Conservation (phyloP, 2,113 vertebrate species). For the Melanocharis versteri region DNA sequence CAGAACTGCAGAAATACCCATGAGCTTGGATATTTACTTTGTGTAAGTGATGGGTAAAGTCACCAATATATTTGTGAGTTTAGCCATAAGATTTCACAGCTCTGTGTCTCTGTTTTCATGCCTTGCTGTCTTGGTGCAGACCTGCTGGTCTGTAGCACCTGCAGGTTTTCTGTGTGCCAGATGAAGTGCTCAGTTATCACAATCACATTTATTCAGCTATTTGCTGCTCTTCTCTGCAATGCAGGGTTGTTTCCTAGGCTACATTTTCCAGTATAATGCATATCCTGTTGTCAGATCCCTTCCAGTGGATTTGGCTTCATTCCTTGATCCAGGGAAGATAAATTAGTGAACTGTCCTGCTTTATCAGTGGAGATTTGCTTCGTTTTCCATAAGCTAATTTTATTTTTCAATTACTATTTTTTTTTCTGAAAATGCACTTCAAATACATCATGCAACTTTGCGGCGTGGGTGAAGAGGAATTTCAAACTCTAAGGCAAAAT, state of each 20-base stretch:
- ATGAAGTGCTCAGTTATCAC: conserved; percentile 28
- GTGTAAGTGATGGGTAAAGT: background rate
- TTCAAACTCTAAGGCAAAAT: background rate
- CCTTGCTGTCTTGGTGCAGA: background rate
- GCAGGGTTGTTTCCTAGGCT: conserved; percentile 52
- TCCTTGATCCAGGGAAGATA: background rate
- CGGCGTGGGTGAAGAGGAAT: background rate
- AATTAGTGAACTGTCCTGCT: background rate
- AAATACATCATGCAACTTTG: background rate
- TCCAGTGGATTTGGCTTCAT: background rate
- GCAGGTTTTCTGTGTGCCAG: background rate
- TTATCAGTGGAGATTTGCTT: background rate
- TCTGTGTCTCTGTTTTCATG: background rate
- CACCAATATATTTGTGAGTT: background rate
- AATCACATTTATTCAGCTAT: conserved; percentile 31
- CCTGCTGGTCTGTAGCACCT: background rate
- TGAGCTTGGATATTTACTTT: background rate
- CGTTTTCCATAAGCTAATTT: background rate
- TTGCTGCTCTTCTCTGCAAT: conserved; percentile 25
- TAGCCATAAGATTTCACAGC: background rate
- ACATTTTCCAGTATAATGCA: background rate
- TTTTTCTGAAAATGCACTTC: background rate
- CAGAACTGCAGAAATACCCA: background rate
- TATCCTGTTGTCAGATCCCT: background rate
- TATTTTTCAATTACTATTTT: background rate